phyloP scores from a whole-genome alignment of 2,888 invertebrate species.

The Rotaria socialis region DNA sequence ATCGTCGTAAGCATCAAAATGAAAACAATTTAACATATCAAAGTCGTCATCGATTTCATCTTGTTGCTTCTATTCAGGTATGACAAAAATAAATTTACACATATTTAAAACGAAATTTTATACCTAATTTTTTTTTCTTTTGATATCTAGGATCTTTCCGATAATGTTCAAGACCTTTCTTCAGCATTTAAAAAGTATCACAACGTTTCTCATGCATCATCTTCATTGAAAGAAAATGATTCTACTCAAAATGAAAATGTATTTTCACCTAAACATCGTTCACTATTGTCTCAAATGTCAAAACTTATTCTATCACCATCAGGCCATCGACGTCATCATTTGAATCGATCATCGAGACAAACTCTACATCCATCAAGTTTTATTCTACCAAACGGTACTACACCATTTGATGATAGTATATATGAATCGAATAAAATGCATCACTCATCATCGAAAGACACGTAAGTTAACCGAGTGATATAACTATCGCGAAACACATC shows the following conservation, averaged over 20 bases:
- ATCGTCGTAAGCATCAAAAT: not conserved
- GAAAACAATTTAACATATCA: not conserved
- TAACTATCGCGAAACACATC: too few species aligned
- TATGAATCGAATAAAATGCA: not conserved
- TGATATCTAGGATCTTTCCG: not conserved
- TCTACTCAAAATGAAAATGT: not conserved
- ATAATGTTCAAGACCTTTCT: not conserved
- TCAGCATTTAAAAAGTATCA: not conserved
- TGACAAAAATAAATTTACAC: not conserved
- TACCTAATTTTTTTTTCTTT: not conserved
- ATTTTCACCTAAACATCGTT: not conserved
- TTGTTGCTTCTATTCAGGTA: not conserved
- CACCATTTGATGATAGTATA: not conserved
- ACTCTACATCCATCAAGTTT: not conserved
- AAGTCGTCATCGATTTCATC: not conserved
- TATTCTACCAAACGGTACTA: not conserved
- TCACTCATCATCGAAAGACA: not conserved
- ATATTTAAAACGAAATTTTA: too few species aligned
- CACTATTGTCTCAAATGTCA: not conserved
- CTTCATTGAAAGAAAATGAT: not conserved
- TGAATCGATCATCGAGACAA: not conserved
- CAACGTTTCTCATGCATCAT: not conserved
- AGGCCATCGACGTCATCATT: not conserved
- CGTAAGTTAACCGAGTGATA: not conserved
- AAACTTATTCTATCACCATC: not conserved